Percentiles rank a stretch among this genome's conserved stretches.
phyloP scores from a whole-genome alignment of 2,888 invertebrate species.

The Nymphalis polychloros region DNA sequence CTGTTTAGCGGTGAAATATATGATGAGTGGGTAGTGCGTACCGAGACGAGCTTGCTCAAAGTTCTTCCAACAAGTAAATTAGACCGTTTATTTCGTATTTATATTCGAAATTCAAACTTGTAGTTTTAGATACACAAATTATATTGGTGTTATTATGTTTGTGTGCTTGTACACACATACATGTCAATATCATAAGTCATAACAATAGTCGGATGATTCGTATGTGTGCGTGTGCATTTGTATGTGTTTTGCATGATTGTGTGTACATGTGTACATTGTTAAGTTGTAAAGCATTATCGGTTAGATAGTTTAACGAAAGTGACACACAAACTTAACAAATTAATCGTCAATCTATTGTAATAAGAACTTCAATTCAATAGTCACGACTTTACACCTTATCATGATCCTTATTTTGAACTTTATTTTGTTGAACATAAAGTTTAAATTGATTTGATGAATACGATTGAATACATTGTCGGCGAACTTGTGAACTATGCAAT shows the following conservation, averaged over 20 bases:
- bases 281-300: neutral
- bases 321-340: constrained; percentile 41
- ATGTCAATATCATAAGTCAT: no score
- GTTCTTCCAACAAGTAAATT: no score
- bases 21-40: no score
- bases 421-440: neutral
- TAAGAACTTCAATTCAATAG: constrained; percentile 22
- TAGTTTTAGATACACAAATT: no score
- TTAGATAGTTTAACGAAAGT: constrained; percentile 30
- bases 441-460: neutral
- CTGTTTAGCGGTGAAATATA: no score
- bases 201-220: neutral
- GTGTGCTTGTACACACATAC: no score
- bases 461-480: neutral
- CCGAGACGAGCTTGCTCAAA: no score
- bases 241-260: neutral
- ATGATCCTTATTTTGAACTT: neutral
- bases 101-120: no score
- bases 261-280: neutral
- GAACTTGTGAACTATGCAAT: constrained; percentile 7
- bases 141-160: no score
- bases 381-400: constrained; percentile 15
- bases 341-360: constrained; percentile 40
- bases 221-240: neutral
- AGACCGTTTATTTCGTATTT: no score